Conservation (phyloP, 2,888 invertebrate species). For the Lathronympha strigana region DNA sequence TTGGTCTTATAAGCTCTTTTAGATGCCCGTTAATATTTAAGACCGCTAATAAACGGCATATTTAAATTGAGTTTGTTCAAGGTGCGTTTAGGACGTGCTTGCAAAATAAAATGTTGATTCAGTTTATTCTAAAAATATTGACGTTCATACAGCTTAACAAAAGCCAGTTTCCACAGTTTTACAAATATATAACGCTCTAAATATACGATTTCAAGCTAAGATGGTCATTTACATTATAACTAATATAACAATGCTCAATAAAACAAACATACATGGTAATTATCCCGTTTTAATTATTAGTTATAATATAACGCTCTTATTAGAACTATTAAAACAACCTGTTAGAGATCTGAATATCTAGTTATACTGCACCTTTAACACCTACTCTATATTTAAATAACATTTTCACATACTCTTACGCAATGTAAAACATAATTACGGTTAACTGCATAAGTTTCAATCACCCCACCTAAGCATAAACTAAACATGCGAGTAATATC, state of each 20-base stretch:
- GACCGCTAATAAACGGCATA: constrained; percentile 40
- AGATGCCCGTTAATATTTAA: constrained; percentile 44
- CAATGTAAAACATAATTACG: no score
- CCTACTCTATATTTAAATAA: neutral
- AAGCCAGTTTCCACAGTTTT: neutral
- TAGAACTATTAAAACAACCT: no score
- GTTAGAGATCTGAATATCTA: neutral
- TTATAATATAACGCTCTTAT: no score
- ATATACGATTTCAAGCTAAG: no score
- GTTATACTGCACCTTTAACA: neutral
- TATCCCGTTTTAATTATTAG: no score
- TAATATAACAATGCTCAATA: no score
- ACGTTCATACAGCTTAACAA: neutral
- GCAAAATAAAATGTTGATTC: neutral
- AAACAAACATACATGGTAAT: neutral
- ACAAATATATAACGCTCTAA: no score
- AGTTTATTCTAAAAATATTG: neutral
- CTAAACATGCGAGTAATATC: no score
- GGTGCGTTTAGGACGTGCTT: constrained; percentile 18
- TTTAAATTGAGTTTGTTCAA: constrained; percentile 48
- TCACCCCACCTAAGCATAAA: no score
- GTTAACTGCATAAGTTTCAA: no score
- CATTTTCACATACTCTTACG: no score
- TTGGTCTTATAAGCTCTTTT: constrained; percentile 42
- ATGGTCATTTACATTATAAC: no score